Evolutionary conservation across 2,888 invertebrate species (phyloP).

Genomic region (Tiliacea aurago): DNA sequence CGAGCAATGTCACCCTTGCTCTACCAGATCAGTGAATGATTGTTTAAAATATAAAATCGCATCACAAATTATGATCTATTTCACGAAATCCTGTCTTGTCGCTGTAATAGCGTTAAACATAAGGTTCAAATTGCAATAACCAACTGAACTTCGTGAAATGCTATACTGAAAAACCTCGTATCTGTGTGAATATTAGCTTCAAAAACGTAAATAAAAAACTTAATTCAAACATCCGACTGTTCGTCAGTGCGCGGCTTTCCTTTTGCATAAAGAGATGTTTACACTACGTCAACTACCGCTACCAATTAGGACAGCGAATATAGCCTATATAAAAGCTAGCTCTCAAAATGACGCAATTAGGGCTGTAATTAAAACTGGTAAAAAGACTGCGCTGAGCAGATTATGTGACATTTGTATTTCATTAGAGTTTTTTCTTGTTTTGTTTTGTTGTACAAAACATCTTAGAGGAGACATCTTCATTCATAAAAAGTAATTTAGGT

Average conservation of each 20-base stretch:
- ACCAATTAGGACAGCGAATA: slow-evolving; percentile 61
- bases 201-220: not conserved
- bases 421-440: slow-evolving; percentile 9
- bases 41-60: too few species aligned
- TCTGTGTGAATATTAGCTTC: not conserved
- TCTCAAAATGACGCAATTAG: slow-evolving; percentile 36
- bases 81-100: too few species aligned
- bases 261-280: slow-evolving; percentile 35
- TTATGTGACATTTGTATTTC: slow-evolving; percentile 26
- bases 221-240: not conserved
- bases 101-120: too few species aligned
- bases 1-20: too few species aligned
- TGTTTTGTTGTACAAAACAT: not conserved
- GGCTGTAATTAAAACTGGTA: slow-evolving; percentile 39
- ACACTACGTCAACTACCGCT: slow-evolving; percentile 36
- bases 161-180: too few species aligned
- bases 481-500: not conserved
- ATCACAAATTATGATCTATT: not conserved
- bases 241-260: slow-evolving; percentile 4
- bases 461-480: not conserved
- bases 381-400: slow-evolving; percentile 14
- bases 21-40: not conserved
- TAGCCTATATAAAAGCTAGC: slow-evolving; percentile 32
- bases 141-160: too few species aligned
- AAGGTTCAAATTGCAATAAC: too few species aligned